phyloP scores from a whole-genome alignment of 1,140 invertebrate genomes.

The Cydia amplana region DNA sequence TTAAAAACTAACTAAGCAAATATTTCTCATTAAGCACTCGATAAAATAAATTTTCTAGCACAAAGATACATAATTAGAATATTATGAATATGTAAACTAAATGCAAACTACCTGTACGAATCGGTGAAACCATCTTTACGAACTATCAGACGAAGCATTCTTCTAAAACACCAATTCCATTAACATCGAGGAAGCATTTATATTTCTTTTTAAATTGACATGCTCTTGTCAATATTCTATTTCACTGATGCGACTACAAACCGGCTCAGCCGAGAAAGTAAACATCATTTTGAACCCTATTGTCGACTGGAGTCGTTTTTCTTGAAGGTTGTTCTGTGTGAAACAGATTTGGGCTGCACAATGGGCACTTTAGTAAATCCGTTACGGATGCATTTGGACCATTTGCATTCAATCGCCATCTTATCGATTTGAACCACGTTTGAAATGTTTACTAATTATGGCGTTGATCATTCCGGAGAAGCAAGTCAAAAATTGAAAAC shows the following conservation, averaged over 20 bases:
- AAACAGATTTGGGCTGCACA: slow-evolving; percentile 23
- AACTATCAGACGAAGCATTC: background rate
- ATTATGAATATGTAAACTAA: background rate
- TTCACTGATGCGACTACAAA: slow-evolving; percentile 1
- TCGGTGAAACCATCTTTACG: background rate
- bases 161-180: slow-evolving; percentile 11
- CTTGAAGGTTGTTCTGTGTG: slow-evolving; percentile 1
- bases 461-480: background rate
- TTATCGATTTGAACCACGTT: slow-evolving; percentile 4
- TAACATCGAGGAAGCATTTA: slow-evolving; percentile 13
- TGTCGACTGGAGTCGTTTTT: background rate
- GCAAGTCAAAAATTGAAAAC: background rate
- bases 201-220: slow-evolving; percentile 25
- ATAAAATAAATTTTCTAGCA: too few relatives aligned
- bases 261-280: background rate
- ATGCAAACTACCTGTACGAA: background rate
- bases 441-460: background rate
- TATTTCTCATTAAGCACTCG: too few relatives aligned
- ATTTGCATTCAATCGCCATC: slow-evolving; percentile 30
- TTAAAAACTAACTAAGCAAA: too few relatives aligned
- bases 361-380: slow-evolving; percentile 31
- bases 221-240: slow-evolving; percentile 22
- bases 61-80: too few relatives aligned
- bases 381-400: slow-evolving; percentile 23
- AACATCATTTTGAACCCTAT: slow-evolving; percentile 7